These are phyloP conservation scores for Alviniconcha marisindica DNA, from an alignment of 1,140 invertebrate genomes.

Conservation along the genomic window DNA sequence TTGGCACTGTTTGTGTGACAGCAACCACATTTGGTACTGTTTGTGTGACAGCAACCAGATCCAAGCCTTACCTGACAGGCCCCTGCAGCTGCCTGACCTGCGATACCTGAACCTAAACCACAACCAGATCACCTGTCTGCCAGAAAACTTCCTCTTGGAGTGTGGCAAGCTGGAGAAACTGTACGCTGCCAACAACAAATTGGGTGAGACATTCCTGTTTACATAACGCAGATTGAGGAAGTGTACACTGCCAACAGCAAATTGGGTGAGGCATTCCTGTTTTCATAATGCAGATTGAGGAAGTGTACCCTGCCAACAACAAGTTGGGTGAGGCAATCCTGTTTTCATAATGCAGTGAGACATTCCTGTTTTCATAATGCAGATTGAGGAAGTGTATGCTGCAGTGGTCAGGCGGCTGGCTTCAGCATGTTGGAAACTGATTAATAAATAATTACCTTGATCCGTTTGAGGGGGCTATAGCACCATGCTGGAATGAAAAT, in stretches of 20 bases:
- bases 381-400: background rate
- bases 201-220: constrained; percentile 48
- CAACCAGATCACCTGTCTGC: constrained; percentile 55
- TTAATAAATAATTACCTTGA: too few relatives aligned
- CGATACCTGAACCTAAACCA: constrained; percentile 55
- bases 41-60: constrained; percentile 43
- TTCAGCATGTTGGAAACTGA: too few relatives aligned
- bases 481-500: too few relatives aligned
- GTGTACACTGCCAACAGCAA: constrained; percentile 1
- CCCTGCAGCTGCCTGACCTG: constrained; percentile 51
- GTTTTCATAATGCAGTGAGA: constrained; percentile 48
- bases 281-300: too few relatives aligned
- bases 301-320: background rate
- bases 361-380: too few relatives aligned
- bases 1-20: too few relatives aligned
- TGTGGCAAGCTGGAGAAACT: constrained; percentile 58
- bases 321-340: background rate
- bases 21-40: too few relatives aligned
- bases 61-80: constrained; percentile 23
- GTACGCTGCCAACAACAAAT: constrained; percentile 55
- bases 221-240: background rate
- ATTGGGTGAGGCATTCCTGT: background rate
- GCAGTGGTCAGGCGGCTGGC: too few relatives aligned
- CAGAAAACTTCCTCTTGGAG: constrained; percentile 55
- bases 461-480: too few relatives aligned